Percentiles rank a stretch among this genome's conserved stretches.
Evolutionary conservation across 2,797 vertebrate species (phyloP).

Genomic region (Artibeus lituratus): DNA sequence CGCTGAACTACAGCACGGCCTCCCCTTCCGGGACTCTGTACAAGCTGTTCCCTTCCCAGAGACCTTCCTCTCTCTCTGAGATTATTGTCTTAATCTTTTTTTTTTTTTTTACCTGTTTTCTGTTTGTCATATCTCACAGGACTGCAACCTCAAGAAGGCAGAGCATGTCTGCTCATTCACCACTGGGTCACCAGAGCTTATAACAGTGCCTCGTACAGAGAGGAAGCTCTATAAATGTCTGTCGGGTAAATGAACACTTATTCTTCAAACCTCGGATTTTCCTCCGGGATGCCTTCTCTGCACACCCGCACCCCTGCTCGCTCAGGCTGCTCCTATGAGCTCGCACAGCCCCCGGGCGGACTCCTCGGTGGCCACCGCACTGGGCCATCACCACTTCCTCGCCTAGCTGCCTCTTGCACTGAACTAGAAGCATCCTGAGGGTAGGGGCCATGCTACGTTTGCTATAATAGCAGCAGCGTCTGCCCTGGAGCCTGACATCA

Average conservation of each 20-base stretch:
- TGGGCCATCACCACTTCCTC: accelerated
- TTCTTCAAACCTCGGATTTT: background rate
- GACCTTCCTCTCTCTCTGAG: background rate
- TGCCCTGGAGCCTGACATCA: background rate
- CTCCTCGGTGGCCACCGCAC: accelerated
- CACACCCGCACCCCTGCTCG: too few species aligned
- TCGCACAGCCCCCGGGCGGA: background rate
- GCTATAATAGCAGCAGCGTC: background rate
- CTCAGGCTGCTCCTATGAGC: background rate
- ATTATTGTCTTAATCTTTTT: background rate
- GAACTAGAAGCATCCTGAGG: background rate
- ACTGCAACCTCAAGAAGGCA: background rate
- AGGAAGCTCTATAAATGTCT: background rate
- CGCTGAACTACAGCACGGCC: background rate
- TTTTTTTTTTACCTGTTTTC: background rate
- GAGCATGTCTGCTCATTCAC: background rate
- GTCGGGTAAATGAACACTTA: background rate
- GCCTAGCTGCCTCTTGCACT: background rate
- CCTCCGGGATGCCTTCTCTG: background rate
- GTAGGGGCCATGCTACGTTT: accelerated
- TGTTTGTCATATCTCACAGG: background rate
- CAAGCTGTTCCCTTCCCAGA: background rate
- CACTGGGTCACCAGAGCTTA: background rate
- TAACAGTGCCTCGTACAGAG: background rate
- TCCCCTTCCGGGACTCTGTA: background rate